Evolutionary conservation across 2,888 invertebrate genomes (phyloP).

Genomic region (Glaucopsyche alexis): DNA sequence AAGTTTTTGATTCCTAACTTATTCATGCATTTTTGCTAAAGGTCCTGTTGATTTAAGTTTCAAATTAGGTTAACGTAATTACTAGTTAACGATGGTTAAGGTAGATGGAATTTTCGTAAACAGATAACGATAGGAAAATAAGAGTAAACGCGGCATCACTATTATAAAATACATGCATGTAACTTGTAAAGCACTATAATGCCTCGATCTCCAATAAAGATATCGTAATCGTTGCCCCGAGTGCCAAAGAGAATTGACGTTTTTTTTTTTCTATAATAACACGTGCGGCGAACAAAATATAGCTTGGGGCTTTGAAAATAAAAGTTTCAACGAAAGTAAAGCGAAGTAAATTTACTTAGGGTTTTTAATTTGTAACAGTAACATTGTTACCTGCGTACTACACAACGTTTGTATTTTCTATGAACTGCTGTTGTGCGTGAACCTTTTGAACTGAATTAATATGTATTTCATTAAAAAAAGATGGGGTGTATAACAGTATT

Average conservation of each 20-base stretch:
- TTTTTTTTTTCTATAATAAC: conserved; percentile 31
- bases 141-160: neutral
- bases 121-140: neutral
- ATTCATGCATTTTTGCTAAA: too few relatives aligned
- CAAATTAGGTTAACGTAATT: neutral
- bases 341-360: neutral
- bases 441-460: neutral
- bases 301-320: conserved; percentile 35
- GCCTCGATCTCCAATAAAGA: conserved; percentile 36
- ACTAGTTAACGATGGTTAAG: neutral
- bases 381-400: neutral
- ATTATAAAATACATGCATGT: conserved; percentile 22
- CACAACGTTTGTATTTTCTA: neutral
- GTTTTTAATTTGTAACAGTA: neutral
- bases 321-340: conserved; percentile 26
- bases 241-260: conserved; percentile 30
- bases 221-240: conserved; percentile 36
- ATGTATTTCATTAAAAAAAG: neutral
- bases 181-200: conserved; percentile 12
- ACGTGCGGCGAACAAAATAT: conserved; percentile 38
- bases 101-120: neutral
- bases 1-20: too few relatives aligned
- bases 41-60: neutral
- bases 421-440: neutral
- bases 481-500: neutral